A percentile compares a stretch with the other conserved stretches of the same genome.
These are phyloP conservation scores for Gymnocheta viridis DNA, from an alignment of 2,888 invertebrate species.

Conservation along the genomic window DNA sequence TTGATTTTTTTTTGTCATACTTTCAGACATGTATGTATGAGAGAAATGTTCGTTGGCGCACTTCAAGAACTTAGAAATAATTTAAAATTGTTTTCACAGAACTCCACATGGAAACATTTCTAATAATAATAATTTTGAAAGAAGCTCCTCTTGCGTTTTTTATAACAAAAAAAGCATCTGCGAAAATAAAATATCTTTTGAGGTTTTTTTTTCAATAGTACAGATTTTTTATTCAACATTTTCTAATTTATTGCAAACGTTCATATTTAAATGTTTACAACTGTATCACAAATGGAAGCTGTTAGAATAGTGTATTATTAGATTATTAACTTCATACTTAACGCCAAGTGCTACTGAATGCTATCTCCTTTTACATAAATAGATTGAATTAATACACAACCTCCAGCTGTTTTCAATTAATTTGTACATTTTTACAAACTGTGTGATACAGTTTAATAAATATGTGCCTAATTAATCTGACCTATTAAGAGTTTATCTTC, in stretches of 20 bases:
- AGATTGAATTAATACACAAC: constrained; percentile 3
- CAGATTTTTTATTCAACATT: background rate
- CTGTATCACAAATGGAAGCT: background rate
- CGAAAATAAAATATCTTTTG: background rate
- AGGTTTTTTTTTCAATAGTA: background rate
- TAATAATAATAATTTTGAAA: background rate
- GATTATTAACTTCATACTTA: background rate
- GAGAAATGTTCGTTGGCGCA: background rate
- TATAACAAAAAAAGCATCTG: background rate
- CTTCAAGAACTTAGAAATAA: background rate
- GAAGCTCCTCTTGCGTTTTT: background rate
- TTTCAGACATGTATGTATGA: background rate
- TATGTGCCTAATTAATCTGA: background rate
- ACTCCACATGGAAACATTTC: background rate
- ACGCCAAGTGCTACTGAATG: background rate
- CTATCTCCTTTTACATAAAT: background rate
- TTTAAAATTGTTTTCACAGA: background rate
- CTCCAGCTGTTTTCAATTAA: constrained; percentile 30
- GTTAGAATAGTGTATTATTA: background rate
- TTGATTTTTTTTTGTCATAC: background rate
- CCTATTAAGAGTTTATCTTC: background rate
- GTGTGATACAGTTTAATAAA: background rate
- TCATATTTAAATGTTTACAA: background rate
- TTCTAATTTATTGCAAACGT: background rate
- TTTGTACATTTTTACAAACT: constrained; percentile 2